These are phyloP conservation scores for Heliconius aoede DNA, from an alignment of 2,888 invertebrate species.

Conservation along the genomic window DNA sequence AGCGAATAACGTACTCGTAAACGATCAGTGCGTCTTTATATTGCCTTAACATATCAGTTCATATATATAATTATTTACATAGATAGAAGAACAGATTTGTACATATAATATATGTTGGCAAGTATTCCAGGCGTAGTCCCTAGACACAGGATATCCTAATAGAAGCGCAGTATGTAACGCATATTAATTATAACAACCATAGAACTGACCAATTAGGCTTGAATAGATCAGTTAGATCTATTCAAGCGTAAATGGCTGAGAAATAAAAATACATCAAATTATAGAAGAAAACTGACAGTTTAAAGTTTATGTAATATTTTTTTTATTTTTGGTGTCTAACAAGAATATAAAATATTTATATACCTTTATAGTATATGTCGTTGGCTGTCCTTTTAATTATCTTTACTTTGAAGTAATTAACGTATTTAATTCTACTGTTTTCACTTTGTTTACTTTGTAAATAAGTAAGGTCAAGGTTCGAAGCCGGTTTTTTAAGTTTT, in stretches of 20 bases:
- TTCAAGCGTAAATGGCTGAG: too few species aligned
- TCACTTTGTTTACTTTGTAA: too few species aligned
- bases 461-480: too few species aligned
- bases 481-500: too few species aligned
- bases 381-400: too few species aligned
- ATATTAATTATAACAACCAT: neutral
- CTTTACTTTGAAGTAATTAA: too few species aligned
- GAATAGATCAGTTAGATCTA: neutral
- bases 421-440: too few species aligned
- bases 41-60: neutral
- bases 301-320: too few species aligned
- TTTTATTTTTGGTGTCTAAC: too few species aligned
- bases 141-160: constrained; percentile 1
- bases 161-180: neutral
- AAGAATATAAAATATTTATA: too few species aligned
- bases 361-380: too few species aligned
- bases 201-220: neutral
- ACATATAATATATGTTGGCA: neutral
- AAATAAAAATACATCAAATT: neutral
- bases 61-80: neutral
- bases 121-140: neutral
- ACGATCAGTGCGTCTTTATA: neutral
- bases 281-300: neutral
- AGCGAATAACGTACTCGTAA: neutral
- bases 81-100: neutral